phyloP scores from a whole-genome alignment of 2,888 invertebrate genomes.

The Agriopis aurantiaria region DNA sequence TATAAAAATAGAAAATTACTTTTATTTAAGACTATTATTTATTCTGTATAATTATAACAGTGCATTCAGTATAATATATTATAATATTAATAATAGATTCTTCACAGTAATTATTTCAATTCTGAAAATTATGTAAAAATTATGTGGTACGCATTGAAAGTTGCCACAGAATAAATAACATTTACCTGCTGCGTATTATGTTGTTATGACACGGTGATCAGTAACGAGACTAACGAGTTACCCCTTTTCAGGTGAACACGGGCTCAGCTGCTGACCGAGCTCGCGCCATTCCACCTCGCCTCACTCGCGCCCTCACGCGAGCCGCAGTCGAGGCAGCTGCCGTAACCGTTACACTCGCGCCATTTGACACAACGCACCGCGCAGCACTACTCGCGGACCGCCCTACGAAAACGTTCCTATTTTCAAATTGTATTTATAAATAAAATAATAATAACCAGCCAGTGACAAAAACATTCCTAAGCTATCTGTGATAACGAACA shows the following conservation, averaged over 20 bases:
- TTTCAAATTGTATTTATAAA: conserved; percentile 15
- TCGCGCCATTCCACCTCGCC: conserved; percentile 43
- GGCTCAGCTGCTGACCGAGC: conserved; percentile 19
- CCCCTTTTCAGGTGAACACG: neutral
- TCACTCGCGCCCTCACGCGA: neutral
- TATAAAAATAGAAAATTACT: no score
- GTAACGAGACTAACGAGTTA: neutral
- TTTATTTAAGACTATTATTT: no score
- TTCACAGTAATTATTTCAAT: conserved; percentile 10
- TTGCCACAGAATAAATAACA: neutral
- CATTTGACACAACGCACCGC: conserved; percentile 22
- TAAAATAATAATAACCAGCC: conserved; percentile 29
- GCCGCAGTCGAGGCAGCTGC: neutral
- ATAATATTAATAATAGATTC: conserved; percentile 18
- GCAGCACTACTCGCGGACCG: conserved; percentile 15
- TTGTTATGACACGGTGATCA: conserved; percentile 22
- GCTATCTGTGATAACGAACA: conserved; percentile 53
- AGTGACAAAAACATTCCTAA: conserved; percentile 43
- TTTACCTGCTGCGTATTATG: neutral
- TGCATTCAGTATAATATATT: neutral
- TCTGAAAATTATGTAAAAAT: conserved; percentile 16
- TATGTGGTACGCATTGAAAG: conserved; percentile 25
- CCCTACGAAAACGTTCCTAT: conserved; percentile 28
- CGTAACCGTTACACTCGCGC: conserved; percentile 2
- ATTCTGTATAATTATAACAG: neutral